A percentile compares a stretch with the other conserved stretches of the same genome.
These are phyloP conservation scores for Drosophila algonquin DNA, from an alignment of 2,888 invertebrate species.

Conservation along the genomic window DNA sequence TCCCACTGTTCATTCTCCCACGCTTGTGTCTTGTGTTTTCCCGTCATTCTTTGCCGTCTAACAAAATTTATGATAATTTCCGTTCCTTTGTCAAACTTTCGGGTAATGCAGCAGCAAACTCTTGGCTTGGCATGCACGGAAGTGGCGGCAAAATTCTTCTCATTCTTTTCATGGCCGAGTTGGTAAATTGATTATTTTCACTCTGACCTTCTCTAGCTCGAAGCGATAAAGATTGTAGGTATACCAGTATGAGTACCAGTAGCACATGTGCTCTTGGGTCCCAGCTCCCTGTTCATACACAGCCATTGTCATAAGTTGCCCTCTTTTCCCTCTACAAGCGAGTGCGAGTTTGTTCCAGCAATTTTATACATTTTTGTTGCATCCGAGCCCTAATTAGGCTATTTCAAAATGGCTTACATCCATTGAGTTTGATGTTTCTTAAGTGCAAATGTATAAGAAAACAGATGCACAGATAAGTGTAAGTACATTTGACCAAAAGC, in stretches of 20 bases:
- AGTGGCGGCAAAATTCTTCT: constrained; percentile 44
- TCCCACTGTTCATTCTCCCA: constrained; percentile 4
- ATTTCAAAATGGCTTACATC: too few relatives aligned
- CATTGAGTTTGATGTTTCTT: too few relatives aligned
- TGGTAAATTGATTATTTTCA: constrained; percentile 51
- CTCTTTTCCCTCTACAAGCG: too few relatives aligned
- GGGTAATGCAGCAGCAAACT: constrained; percentile 46
- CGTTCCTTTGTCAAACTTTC: constrained; percentile 65
- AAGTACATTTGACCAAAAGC: background rate
- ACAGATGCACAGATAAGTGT: too few relatives aligned
- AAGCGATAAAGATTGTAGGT: constrained; percentile 20
- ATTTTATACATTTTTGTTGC: background rate
- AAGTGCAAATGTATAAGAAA: too few relatives aligned
- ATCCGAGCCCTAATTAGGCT: background rate
- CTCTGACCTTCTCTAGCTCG: constrained; percentile 16
- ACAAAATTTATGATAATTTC: constrained; percentile 68
- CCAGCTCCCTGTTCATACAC: too few relatives aligned
- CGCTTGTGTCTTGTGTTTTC: constrained; percentile 9
- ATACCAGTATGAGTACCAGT: background rate
- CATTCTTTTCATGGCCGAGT: constrained; percentile 48
- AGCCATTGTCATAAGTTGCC: too few relatives aligned
- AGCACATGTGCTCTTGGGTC: background rate
- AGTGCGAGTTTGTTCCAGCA: background rate
- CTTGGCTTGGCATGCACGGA: constrained; percentile 41
- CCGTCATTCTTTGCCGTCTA: constrained; percentile 22